Base-by-base conservation (phyloP, 2,113 vertebrate species). In the Trachemys scripta region DNA sequence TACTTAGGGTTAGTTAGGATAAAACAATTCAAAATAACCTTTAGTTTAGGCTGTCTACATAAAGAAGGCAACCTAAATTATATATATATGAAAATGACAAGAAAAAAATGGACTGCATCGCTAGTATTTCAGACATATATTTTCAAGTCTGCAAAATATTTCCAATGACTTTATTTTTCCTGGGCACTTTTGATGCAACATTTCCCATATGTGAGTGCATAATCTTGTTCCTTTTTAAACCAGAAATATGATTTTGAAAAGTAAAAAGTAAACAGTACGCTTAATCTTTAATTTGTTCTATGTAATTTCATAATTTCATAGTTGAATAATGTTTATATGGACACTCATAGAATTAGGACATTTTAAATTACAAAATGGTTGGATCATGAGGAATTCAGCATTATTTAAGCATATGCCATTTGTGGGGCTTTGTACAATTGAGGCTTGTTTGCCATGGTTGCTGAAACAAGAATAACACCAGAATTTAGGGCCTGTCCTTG, bases 1-100 rank as follows among this genome's bases (percentile, higher is more conserved):
- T 97, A 88, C 94, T 93, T 90, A 78, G 87, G 93, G 89, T 95
- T 95, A 35, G 84, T 56, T 88, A 51, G 85, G 93, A 92, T 80
- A 95, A 94, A 97, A 53, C 54, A 50, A 14, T 92, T 92, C 83
- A 53, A 62, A 92, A 50, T 69, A 91, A 38, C 45, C 87, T 89
- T 80, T 87, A 20, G 78, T 89, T 91, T 92, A 85, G 81, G 42
- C 87, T 47, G 86, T 95, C 83, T 72, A 6, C 80, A 65, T 20
- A 75, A 90, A 72, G n/a, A 62, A 38, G 65, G 50, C 69, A 75
- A 8, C 31, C 31, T 65, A 57, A 50, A 65, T 19, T 78, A 76
- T 12, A 29, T 17, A 65, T 4, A 35, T 35, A 17, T 53, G 13
- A 65, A 69, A 85, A 56, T 88, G 88, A 69, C 83, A 90, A 89